A percentile compares a stretch with the other conserved stretches of the same genome.
phyloP scores from a whole-genome alignment of 2,797 vertebrate genomes.

The Vespertilio murinus region DNA sequence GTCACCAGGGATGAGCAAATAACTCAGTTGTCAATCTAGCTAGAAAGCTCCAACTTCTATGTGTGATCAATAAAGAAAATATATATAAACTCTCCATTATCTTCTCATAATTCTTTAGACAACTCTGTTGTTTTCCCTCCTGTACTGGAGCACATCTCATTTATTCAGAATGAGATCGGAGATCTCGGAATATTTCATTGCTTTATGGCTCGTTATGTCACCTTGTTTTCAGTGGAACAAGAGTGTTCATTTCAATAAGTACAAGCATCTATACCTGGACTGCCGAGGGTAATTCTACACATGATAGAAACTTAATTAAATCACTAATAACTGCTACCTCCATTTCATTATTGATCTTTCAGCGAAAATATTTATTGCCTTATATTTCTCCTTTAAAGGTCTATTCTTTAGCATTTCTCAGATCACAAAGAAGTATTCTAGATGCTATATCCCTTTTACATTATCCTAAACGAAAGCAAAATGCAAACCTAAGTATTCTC shows the following conservation, averaged over 20 bases:
- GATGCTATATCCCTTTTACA: neutral
- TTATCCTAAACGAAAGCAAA: slow-evolving; percentile 26
- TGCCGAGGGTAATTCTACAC: slow-evolving; percentile 67
- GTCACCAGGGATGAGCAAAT: slow-evolving; percentile 90
- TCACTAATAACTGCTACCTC: slow-evolving; percentile 75
- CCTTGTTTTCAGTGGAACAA: slow-evolving; percentile 72
- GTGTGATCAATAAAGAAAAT: slow-evolving; percentile 89
- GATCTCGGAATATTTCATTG: slow-evolving; percentile 79
- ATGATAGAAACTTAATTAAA: slow-evolving; percentile 78
- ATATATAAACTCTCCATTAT: slow-evolving; percentile 76
- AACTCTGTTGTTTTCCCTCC: slow-evolving; percentile 74
- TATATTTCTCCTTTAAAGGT: slow-evolving; percentile 77
- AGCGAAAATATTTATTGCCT: slow-evolving; percentile 77
- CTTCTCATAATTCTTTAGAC: slow-evolving; percentile 74
- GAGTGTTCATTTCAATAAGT: slow-evolving; percentile 66
- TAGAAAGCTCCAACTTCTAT: slow-evolving; percentile 85
- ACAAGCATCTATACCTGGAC: slow-evolving; percentile 63
- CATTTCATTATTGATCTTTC: slow-evolving; percentile 81
- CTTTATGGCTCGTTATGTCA: slow-evolving; percentile 76
- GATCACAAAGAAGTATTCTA: slow-evolving; percentile 46
- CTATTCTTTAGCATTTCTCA: slow-evolving; percentile 58
- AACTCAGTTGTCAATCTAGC: slow-evolving; percentile 92
- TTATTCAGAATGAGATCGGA: slow-evolving; percentile 78
- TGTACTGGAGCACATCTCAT: slow-evolving; percentile 78
- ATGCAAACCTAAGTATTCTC: neutral